A percentile compares a stretch with the other conserved stretches of the same genome.
These are phyloP conservation scores for Lingula anatina DNA, from an alignment of 2,888 invertebrate genomes.

Conservation along the genomic window DNA sequence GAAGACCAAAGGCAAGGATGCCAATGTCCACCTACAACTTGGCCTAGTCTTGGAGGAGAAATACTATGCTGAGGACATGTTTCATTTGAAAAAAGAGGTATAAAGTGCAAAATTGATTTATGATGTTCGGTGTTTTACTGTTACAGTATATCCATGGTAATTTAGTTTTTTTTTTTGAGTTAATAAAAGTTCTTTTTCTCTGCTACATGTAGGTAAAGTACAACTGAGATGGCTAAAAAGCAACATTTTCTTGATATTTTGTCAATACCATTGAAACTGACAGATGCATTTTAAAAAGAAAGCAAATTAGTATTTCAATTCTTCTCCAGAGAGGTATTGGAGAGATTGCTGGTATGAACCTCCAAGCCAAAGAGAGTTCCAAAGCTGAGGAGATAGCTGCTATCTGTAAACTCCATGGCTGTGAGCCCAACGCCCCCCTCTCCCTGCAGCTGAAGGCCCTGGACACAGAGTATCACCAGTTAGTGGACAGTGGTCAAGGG, in stretches of 20 bases:
- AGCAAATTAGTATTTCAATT: no score
- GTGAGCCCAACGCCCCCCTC: slow-evolving; percentile 33
- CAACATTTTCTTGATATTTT: no score
- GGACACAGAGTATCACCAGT: slow-evolving; percentile 47
- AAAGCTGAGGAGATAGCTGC: slow-evolving; percentile 49
- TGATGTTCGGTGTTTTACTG: no score
- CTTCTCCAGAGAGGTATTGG: no score
- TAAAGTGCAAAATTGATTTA: no score
- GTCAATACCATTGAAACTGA: no score
- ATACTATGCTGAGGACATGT: slow-evolving; percentile 45
- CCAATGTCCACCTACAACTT: slow-evolving; percentile 38
- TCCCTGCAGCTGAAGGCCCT: slow-evolving; percentile 47
- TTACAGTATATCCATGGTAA: no score
- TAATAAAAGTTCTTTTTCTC: no score
- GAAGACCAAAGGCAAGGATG: slow-evolving; percentile 38
- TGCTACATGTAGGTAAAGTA: no score
- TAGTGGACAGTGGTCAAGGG: slow-evolving; percentile 36
- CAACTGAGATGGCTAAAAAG: no score
- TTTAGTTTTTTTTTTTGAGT: no score
- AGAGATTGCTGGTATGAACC: slow-evolving; percentile 16
- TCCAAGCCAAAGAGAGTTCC: slow-evolving; percentile 45
- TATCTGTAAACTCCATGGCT: slow-evolving; percentile 45
- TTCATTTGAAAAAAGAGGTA: slow-evolving; percentile 38
- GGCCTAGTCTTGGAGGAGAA: slow-evolving; percentile 44
- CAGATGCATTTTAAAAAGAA: no score